Evolutionary conservation across 2,113 vertebrate species (phyloP), one percentile per base, ranked within the genome.

Genomic region (Nematolebias whitei): DNA sequence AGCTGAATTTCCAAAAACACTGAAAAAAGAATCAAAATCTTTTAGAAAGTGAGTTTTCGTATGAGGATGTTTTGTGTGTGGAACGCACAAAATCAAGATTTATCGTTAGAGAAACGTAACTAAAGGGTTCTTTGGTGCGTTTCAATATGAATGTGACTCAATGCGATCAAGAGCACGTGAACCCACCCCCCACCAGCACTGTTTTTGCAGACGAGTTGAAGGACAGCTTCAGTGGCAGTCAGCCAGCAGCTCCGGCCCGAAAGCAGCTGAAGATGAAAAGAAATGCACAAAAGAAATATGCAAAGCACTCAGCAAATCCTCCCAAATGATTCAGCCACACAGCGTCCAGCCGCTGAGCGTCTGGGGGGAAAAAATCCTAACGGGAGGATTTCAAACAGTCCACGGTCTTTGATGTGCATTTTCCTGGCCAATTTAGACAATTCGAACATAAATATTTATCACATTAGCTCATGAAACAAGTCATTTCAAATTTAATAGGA

Each of bases 211-310:
- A 8, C 2, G 13, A 47, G 41, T 52, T 44, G 55, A 24, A 22
- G 54, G 70, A 40, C 64, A 14, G 59, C 3, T 26, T 55, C 47
- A 5, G 67, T 47, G 53, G 58, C 68, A 41, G 48, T 0, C 14
- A 58, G 78, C 64, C 71, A 58, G 74, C 60, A 43, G 74, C 71
- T 67, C 22, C 47, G 51, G 70, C 70, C 39, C 12, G 11, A 72
- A 47, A 63, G 59, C 63, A 61, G 66, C 63, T 50, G 63, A 56
- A 69, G 65, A 83, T 74, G 60, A 84, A 84, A 82, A 54, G 60
- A 13, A 68, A 67, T 7, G 18, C 43, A 55, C 20, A 64, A 55
- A 65, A 57, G 62, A 77, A 83, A 82, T 63, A 47, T 40, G 45
- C 50, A 72, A 69, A 74, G 55, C 4, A 2, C 52, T 70, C 56